phyloP scores from a whole-genome alignment of 2,797 vertebrate genomes.

The Oreochromis grahami region DNA sequence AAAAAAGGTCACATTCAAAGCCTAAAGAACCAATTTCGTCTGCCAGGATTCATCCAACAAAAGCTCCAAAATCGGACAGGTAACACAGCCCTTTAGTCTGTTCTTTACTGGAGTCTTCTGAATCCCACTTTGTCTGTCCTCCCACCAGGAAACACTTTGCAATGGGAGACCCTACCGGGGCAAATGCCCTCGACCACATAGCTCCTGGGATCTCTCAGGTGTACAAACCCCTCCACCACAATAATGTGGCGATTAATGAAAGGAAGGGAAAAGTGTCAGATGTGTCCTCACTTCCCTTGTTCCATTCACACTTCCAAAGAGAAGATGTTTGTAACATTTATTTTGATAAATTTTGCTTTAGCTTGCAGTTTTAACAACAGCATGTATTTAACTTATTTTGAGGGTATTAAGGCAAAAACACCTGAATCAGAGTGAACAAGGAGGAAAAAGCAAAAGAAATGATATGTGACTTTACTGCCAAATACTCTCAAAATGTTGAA shows the following conservation, averaged over 20 bases:
- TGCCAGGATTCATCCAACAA: neutral
- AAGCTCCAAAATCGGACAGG: fast-evolving
- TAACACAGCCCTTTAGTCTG: neutral
- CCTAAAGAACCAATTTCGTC: neutral
- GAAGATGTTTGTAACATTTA: neutral
- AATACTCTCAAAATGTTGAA: neutral
- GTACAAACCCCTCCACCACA: neutral
- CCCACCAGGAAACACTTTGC: neutral
- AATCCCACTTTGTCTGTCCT: neutral
- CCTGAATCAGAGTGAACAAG: neutral
- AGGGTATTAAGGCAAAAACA: neutral
- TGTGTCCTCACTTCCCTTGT: neutral
- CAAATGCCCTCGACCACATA: neutral
- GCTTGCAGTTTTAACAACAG: neutral
- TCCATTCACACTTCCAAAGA: neutral
- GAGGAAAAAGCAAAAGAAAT: neutral
- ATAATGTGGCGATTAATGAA: neutral
- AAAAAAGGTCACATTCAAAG: neutral
- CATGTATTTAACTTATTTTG: neutral
- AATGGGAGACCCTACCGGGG: neutral
- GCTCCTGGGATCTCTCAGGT: neutral
- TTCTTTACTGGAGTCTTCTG: neutral
- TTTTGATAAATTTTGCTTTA: neutral
- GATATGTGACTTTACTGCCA: neutral
- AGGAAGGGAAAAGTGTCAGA: neutral